phyloP scores from a whole-genome alignment of 2,113 vertebrate species.

The Thalassarche chlororhynchos region DNA sequence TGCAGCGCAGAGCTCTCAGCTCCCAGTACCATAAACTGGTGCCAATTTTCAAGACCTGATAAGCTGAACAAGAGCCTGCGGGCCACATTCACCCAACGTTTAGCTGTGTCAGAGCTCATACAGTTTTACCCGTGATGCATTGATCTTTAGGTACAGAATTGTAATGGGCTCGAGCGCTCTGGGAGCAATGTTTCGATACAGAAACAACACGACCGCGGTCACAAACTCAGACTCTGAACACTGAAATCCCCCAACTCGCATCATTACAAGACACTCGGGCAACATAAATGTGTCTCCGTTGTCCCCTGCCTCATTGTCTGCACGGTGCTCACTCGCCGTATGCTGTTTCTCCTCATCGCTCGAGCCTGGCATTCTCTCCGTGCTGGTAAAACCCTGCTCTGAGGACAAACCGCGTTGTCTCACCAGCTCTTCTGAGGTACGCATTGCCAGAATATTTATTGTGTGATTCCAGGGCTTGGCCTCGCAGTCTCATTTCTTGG shows the following conservation, averaged over 20 bases:
- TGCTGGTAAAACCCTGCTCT: not conserved
- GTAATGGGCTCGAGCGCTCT: not conserved
- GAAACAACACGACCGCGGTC: rapidly evolving
- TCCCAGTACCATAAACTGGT: not conserved
- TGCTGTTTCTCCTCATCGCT: rapidly evolving
- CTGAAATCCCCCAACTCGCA: not conserved
- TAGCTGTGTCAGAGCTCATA: not conserved
- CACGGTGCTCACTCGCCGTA: rapidly evolving
- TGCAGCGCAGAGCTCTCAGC: rapidly evolving
- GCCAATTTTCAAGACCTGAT: not conserved
- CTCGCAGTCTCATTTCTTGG: not conserved
- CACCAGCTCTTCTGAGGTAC: not conserved
- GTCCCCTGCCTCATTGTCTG: not conserved
- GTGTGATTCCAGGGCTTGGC: not conserved
- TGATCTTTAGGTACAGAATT: not conserved
- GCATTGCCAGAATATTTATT: rapidly evolving
- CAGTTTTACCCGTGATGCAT: not conserved
- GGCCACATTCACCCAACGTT: not conserved
- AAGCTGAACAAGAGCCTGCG: not conserved
- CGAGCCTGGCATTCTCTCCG: rapidly evolving
- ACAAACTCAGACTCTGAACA: not conserved
- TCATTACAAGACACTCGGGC: rapidly evolving
- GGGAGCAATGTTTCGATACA: not conserved
- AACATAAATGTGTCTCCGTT: rapidly evolving
- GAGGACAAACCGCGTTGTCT: not conserved